These are phyloP conservation scores for Myiozetetes cayanensis DNA, from an alignment of 2,113 vertebrate species.

Conservation along the genomic window DNA sequence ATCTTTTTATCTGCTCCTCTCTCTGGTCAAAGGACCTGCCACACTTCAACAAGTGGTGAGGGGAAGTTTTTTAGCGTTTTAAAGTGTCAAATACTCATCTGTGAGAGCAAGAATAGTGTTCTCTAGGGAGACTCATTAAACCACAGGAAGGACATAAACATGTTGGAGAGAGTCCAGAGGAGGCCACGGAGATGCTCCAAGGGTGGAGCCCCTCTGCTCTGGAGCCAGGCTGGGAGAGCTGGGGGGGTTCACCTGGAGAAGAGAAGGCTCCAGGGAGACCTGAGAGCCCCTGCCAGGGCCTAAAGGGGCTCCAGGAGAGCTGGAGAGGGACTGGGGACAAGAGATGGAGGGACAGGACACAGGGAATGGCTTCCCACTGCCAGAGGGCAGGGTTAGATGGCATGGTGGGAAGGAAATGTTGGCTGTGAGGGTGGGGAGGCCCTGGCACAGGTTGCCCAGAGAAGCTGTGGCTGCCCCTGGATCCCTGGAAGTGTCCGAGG, in stretches of 20 bases:
- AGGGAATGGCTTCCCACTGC: not conserved
- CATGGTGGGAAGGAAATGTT: too few species aligned
- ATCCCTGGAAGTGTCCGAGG: not conserved
- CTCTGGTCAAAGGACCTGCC: not conserved
- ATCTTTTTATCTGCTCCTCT: not conserved
- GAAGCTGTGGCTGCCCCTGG: not conserved
- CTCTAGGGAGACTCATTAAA: not conserved
- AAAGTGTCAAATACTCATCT: not conserved
- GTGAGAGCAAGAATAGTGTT: not conserved
- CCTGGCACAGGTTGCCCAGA: not conserved
- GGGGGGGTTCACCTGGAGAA: not conserved
- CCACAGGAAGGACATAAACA: not conserved
- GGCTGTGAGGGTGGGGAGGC: not conserved
- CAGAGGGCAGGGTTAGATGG: not conserved
- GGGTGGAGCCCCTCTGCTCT: not conserved
- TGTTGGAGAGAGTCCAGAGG: not conserved
- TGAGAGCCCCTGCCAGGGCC: not conserved
- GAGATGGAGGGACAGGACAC: not conserved
- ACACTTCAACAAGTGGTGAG: rapidly evolving
- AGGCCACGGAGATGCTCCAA: rapidly evolving
- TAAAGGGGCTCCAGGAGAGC: not conserved
- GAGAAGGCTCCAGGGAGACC: not conserved
- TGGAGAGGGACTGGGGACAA: not conserved
- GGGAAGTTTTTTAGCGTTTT: not conserved
- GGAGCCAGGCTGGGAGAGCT: not conserved